Evolutionary conservation across 2,113 vertebrate species (phyloP).

Genomic region (Sclerurus mexicanus): DNA sequence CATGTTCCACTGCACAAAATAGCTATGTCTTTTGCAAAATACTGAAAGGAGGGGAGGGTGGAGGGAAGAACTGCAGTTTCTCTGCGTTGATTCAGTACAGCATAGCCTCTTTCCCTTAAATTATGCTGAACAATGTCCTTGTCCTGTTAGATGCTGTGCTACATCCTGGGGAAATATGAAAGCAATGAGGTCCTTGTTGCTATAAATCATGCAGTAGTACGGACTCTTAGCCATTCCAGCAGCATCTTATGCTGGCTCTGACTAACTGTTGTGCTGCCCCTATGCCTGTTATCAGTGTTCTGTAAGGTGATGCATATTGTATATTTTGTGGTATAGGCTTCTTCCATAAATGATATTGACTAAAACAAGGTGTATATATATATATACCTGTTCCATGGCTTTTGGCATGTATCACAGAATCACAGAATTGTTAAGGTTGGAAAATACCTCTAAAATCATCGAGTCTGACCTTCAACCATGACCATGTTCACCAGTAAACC

Average conservation of each 20-base stretch:
- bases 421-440: accelerated
- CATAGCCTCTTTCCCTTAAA: background rate
- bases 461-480: background rate
- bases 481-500: background rate
- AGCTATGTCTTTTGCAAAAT: background rate
- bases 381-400: background rate
- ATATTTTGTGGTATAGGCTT: background rate
- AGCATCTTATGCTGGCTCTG: background rate
- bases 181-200: background rate
- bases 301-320: background rate
- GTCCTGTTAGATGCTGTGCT: background rate
- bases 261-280: background rate
- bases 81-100: background rate
- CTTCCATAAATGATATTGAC: background rate
- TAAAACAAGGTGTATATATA: background rate
- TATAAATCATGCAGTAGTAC: background rate
- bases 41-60: background rate
- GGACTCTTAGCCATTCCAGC: background rate
- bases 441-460: background rate
- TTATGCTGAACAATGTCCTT: background rate
- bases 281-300: background rate
- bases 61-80: background rate
- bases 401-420: background rate
- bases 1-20: background rate
- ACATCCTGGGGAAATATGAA: background rate